phyloP scores from a whole-genome alignment of 2,888 invertebrate species.

The Buathra laborator region DNA sequence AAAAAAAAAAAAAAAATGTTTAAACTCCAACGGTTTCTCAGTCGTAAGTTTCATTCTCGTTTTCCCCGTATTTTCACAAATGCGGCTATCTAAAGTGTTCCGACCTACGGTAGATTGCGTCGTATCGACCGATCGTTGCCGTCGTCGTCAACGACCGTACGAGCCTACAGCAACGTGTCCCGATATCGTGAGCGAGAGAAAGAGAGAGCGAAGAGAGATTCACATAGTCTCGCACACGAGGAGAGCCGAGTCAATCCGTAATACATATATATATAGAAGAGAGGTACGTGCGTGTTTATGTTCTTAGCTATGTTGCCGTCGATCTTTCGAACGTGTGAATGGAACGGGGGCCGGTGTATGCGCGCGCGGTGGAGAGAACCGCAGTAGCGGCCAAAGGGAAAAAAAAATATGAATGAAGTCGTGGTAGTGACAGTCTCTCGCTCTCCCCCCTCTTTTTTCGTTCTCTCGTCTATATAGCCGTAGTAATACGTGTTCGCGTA shows the following conservation, averaged over 20 bases:
- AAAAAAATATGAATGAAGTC: constrained; percentile 78
- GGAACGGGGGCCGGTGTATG: constrained; percentile 58
- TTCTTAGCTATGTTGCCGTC: constrained; percentile 25
- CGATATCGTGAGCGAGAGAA: neutral
- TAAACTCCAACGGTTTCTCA: neutral
- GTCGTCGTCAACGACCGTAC: constrained; percentile 30
- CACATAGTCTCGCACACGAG: constrained; percentile 14
- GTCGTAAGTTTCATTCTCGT: neutral
- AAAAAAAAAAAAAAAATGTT: neutral
- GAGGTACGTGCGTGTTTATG: constrained; percentile 12
- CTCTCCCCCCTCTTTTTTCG: neutral
- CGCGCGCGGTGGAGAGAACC: constrained; percentile 1
- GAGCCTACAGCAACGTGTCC: constrained; percentile 1
- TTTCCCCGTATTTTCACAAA: neutral
- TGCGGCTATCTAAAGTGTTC: constrained; percentile 10
- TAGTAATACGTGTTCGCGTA: neutral
- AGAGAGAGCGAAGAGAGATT: neutral
- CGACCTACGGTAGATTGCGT: constrained; percentile 43
- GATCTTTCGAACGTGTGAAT: constrained; percentile 69
- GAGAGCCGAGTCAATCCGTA: constrained; percentile 37
- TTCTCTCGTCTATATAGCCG: neutral
- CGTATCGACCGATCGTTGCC: constrained; percentile 28
- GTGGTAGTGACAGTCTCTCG: constrained; percentile 73
- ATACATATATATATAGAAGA: constrained; percentile 31
- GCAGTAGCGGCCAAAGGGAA: constrained; percentile 70